A percentile compares a stretch with the other conserved stretches of the same genome.
Conservation (phyloP, 2,113 vertebrate species). For the Ramphastos sulfuratus region DNA sequence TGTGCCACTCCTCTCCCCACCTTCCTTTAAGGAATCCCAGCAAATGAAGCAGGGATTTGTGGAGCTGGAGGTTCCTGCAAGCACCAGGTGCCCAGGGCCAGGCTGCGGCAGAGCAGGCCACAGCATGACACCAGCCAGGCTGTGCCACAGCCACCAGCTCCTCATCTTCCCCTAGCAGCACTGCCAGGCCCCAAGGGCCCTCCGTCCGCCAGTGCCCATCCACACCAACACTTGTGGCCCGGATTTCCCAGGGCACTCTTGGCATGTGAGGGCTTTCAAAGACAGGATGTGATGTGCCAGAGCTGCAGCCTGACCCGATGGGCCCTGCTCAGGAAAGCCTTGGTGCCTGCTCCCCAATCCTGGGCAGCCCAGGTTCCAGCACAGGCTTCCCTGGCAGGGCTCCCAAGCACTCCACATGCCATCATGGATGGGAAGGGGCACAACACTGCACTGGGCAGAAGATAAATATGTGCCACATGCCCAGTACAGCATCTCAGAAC, state of each 20-base stretch:
- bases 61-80: neutral
- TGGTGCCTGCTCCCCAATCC: fast-evolving
- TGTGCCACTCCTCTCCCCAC: neutral
- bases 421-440: fast-evolving
- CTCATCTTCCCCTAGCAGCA: fast-evolving
- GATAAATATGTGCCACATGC: neutral
- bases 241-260: neutral
- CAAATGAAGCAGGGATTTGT: neutral
- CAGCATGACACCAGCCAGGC: fast-evolving
- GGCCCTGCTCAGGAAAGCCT: neutral
- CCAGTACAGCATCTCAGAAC: neutral
- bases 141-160: fast-evolving
- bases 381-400: neutral
- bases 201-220: neutral
- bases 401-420: fast-evolving
- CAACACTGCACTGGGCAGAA: neutral
- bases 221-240: fast-evolving
- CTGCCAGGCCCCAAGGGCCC: neutral
- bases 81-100: neutral
- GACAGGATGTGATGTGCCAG: fast-evolving
- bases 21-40: neutral
- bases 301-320: neutral
- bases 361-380: neutral
- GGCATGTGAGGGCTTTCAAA: fast-evolving
- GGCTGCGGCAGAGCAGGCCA: neutral